phyloP scores from a whole-genome alignment of 2,113 vertebrate species.

The Phocoena sinus region DNA sequence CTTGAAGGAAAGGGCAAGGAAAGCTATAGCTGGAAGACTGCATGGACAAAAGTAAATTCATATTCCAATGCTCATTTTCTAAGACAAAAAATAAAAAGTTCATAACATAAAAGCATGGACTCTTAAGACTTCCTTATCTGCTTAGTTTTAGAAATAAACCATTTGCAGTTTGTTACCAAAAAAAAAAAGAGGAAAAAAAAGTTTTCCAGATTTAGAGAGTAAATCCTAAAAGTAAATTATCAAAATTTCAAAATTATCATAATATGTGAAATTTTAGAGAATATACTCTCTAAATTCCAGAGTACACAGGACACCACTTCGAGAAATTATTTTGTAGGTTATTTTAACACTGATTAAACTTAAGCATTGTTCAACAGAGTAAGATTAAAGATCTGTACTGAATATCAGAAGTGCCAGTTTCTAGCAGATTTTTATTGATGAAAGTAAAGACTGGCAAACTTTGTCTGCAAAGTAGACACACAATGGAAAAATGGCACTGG shows the following conservation, averaged over 20 bases:
- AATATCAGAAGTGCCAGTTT: background rate
- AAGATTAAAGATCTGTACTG: background rate
- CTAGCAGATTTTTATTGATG: background rate
- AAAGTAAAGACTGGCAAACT: background rate
- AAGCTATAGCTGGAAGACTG: background rate
- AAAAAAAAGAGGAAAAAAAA: background rate
- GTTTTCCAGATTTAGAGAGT: background rate
- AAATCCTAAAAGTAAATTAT: background rate
- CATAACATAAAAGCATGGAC: background rate
- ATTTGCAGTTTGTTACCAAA: background rate
- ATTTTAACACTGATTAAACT: background rate
- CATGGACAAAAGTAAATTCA: background rate
- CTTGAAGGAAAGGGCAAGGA: background rate
- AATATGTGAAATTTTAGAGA: background rate
- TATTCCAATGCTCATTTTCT: background rate
- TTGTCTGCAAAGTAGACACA: background rate
- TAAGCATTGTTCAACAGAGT: background rate
- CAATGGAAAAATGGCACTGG: background rate
- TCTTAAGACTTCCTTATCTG: background rate
- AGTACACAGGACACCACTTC: background rate
- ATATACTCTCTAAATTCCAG: background rate
- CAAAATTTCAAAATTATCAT: background rate
- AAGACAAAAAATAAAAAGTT: background rate
- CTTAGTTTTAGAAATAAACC: constrained; percentile 25
- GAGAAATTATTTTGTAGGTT: background rate